Evolutionary conservation across 2,888 invertebrate genomes (phyloP), one percentile per base, ranked within the genome.

Genomic region (Dryococelus australis): DNA sequence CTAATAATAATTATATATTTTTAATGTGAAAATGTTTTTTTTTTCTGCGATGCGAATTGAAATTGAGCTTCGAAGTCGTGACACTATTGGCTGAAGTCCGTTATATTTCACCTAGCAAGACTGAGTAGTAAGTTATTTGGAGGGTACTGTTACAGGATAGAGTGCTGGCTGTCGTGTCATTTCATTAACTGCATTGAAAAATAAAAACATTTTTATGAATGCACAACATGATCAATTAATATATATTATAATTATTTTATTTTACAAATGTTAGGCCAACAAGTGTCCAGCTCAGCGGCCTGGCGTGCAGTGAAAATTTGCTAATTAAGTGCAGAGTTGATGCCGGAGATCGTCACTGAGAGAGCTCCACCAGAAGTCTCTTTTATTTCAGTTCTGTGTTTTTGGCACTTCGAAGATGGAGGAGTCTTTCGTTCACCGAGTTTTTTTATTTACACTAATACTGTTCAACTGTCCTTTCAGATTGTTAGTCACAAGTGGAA

Each of bases 161-260:
- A 65, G 65, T 65, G 65, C 65, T 65, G 65, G 65, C 65, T 65
- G 65, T 24, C 20, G 65, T 65, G 65, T 20, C 65, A 16, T 65
- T 65, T 65, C n/a, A 16, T n/a, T 65, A 65, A 65, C 65, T 65
- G 65, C n/a, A 8, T 65, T 65, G 65, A 65, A 65, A 65, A 65
- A 65, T 65, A 65, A 65, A 65, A 65, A 65, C 65, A 65, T 65
- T 65, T 51, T 65, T 65, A 65, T 65, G 65, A 65, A 65, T 65
- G 65, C 65, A 65, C 65, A 65, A 65, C 65, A 65, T 65, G 65
- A 65, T 65, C 65, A 65, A 65, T 65, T 65, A 65, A 65, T 65
- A n/a, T 65, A 65, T 24, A 65, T n/a, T 65, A 24, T 65, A 65
- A 65, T 65, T 65, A 20, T n/a, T 65, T 65, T 65, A 65, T 65